Base-by-base conservation (phyloP, 1,140 invertebrate species). In the Hyphantria cunea region DNA sequence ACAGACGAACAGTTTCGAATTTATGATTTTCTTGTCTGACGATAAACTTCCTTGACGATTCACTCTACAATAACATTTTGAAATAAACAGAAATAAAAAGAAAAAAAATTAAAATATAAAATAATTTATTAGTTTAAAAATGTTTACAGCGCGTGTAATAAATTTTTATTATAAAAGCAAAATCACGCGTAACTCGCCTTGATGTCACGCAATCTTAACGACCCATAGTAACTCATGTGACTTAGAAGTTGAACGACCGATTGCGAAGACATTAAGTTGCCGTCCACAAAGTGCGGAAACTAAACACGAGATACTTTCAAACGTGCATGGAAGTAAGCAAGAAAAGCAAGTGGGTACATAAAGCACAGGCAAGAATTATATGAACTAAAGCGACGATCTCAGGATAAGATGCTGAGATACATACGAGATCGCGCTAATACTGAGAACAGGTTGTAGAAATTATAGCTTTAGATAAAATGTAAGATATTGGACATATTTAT, bases 221-320 rank as follows among this genome's bases (percentile, higher is more conserved):
- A 44, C 37, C 58, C 17, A 60, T 60, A n/a, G 58, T 60, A 60
- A 13, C 25, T 13, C 11, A 31, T 50, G 5, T 5, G 2, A 25
- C 17, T 51, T 65, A 78, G 72, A 73, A 63, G 60, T 63, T 74
- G 74, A 79, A 80, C 79, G 80, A 83, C 73, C 74, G 72, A 81
- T 83, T 74, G 67, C 59, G 52, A 25, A 25, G 17, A 25, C 17
- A 61, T 74, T 66, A 66, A 66, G 53, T 67, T 70, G 68, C 72
- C 71, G 73, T 74, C 68, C 58, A 64, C 62, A 56, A 64, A 37
- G 47, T 58, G 67, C 67, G 68, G 62, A 51, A 68, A 51, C 39
- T n/a, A 52, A 53, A 45, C 51, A 15, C 25, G 31, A 41, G n/a
- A 41, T 48, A 63, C 60, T 63, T 63, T 63, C 60, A 54, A 53